A percentile compares a stretch with the other conserved stretches of the same genome.
Conservation (phyloP, 2,113 vertebrate species). For the Dipodomys spectabilis region DNA sequence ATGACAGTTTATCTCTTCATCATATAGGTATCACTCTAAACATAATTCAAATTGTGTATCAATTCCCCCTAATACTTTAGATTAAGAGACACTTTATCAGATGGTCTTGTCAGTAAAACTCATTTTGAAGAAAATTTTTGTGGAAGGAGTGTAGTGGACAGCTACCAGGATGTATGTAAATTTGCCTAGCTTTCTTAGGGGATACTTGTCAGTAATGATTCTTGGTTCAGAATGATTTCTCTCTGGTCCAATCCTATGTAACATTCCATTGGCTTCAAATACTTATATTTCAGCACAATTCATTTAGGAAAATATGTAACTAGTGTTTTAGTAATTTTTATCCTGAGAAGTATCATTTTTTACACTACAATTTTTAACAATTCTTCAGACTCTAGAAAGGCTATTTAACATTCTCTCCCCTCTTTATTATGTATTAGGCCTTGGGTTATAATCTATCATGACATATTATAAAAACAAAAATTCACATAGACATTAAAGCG, state of each 20-base stretch:
- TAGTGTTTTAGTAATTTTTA: conserved; percentile 27
- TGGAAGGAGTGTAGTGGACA: neutral
- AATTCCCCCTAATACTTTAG: neutral
- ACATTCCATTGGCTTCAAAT: neutral
- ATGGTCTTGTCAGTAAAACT: conserved; percentile 22
- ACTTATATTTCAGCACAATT: neutral
- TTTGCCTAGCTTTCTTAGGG: neutral
- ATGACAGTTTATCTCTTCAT: neutral
- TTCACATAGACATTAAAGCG: neutral
- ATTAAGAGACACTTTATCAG: neutral
- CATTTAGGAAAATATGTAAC: conserved; percentile 20
- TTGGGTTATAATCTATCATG: neutral
- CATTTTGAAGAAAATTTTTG: neutral
- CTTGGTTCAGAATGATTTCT: neutral
- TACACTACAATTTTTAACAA: neutral
- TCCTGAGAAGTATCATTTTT: neutral
- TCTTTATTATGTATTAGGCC: neutral
- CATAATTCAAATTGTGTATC: neutral
- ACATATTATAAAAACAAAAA: neutral
- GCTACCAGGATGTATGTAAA: neutral
- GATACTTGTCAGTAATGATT: neutral
- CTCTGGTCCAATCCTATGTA: neutral
- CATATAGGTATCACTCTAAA: neutral
- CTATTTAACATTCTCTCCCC: neutral
- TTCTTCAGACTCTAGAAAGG: conserved; percentile 1